These are phyloP conservation scores for Sander lucioperca DNA, from an alignment of 2,113 vertebrate genomes.

Conservation along the genomic window DNA sequence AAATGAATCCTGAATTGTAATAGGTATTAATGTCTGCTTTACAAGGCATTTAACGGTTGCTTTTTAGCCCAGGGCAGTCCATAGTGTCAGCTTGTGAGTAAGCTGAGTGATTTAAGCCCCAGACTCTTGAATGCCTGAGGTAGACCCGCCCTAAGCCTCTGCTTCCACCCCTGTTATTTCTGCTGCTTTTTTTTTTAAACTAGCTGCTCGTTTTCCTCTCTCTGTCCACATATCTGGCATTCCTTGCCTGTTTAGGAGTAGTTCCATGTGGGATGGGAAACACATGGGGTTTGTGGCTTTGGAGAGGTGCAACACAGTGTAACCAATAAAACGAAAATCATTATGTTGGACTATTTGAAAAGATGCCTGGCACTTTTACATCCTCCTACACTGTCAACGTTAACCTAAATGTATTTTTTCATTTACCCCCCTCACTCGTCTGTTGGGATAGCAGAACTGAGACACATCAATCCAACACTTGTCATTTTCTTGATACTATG, in stretches of 20 bases:
- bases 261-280: slow-evolving; percentile 72
- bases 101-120: slow-evolving; percentile 54
- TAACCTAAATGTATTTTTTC: slow-evolving; percentile 34
- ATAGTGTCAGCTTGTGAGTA: slow-evolving; percentile 46
- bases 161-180: slow-evolving; percentile 78
- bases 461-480: slow-evolving; percentile 13
- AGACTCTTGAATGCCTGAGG: slow-evolving; percentile 69
- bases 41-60: slow-evolving; percentile 36
- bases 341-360: slow-evolving; percentile 42
- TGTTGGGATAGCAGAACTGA: slow-evolving; percentile 42
- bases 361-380: slow-evolving; percentile 46
- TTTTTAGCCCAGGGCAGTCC: slow-evolving; percentile 30
- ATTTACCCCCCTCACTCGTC: slow-evolving; percentile 28
- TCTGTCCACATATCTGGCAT: slow-evolving; percentile 74
- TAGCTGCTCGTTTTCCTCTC: slow-evolving; percentile 54
- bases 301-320: slow-evolving; percentile 42
- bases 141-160: slow-evolving; percentile 74
- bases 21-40: slow-evolving; percentile 37
- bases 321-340: slow-evolving; percentile 37
- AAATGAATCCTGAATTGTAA: slow-evolving; percentile 33
- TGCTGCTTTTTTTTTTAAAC: slow-evolving; percentile 69
- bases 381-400: slow-evolving; percentile 42
- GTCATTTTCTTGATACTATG: slow-evolving; percentile 1
- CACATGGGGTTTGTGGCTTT: slow-evolving; percentile 70
- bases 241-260: slow-evolving; percentile 74